Evolutionary conservation across 2,888 invertebrate species (phyloP), one percentile per base, ranked within the genome.

Genomic region (Merodon equestris): DNA sequence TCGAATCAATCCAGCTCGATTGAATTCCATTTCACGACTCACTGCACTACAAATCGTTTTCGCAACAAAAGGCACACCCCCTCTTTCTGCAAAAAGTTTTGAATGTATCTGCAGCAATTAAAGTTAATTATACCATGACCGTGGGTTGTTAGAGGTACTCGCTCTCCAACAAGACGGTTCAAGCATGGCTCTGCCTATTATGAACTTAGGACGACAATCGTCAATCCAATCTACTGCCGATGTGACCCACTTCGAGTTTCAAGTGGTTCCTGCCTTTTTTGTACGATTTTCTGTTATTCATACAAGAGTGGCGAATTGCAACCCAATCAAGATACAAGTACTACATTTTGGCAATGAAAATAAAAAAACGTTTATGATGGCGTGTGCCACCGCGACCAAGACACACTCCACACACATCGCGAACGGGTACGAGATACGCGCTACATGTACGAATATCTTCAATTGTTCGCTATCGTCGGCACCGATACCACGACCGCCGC

Each of bases 61-160:
- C 57, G 34, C 13, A 54, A 27, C 19, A 58, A 5, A 3, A 10
- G 18, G n/a, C 70, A 54, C 50, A 36, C 42, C 48, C 14, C 58
- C 36, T 14, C 12, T 38, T 51, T 27, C 27, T 27, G 7, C 27
- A 27, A 40, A 56, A n/a, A 56, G n/a, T 54, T 58, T 64, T 45
- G 60, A 66, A 48, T 48, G 60, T 51, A 73, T 68, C 77, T 57
- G 40, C 53, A 51, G 48, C 63, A 73, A 77, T 73, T 77, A 77
- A 73, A 67, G 63, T 73, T 73, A 63, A 77, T 73, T 73, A 47
- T 54, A 27, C 27, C 27, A 40, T 27, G 27, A 38, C 67, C 60
- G n/a, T n/a, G n/a, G n/a, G n/a, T n/a, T n/a, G n/a, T n/a, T n/a
- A n/a, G n/a, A n/a, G n/a, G n/a, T n/a, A n/a, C n/a, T n/a, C n/a